A percentile compares a stretch with the other conserved stretches of the same genome.
Conservation (phyloP, 2,113 vertebrate species). For the Pan troglodytes region NHGRI_mPanTro3-v2.1_pri NC_072421.2:48531501-48532000, state of each 20-base stretch:
- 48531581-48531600: not conserved
- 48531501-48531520: not conserved
- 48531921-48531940: too few species aligned
- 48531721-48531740: not conserved
- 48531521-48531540: not conserved
- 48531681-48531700: not conserved
- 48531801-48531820: not conserved
- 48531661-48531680: not conserved
- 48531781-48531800: not conserved
- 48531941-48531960: too few species aligned
- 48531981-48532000: too few species aligned
- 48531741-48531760: not conserved
- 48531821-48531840: not conserved
- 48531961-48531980: too few species aligned
- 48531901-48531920: too few species aligned
- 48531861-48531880: too few species aligned
- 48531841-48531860: not conserved
- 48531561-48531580: not conserved
- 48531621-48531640: not conserved
- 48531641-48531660: not conserved
- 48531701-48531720: not conserved
- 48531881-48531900: too few species aligned
- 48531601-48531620: not conserved
- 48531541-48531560: not conserved
- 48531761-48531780: not conserved